Evolutionary conservation across 2,113 vertebrate genomes (phyloP).

Genomic region (Montifringilla adamsi): DNA sequence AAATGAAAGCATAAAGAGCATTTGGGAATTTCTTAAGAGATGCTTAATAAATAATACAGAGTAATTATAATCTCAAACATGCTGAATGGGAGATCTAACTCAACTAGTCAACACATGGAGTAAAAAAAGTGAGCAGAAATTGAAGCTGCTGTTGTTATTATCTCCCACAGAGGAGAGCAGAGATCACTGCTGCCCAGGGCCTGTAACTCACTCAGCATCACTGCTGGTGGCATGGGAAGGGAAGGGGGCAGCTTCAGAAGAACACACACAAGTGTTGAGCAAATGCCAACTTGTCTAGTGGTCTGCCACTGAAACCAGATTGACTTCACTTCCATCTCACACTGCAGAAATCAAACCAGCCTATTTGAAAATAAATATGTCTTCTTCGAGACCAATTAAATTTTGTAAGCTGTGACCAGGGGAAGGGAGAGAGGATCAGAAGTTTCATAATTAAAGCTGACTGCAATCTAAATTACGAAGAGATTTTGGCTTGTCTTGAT

Average conservation of each 20-base stretch:
- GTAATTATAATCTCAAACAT: background rate
- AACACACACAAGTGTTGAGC: background rate
- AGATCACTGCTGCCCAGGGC: fast-evolving
- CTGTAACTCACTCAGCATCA: fast-evolving
- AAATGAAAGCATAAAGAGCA: background rate
- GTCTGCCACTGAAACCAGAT: background rate
- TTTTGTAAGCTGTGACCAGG: background rate
- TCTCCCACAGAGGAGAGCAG: background rate
- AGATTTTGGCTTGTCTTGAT: background rate
- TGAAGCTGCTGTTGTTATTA: background rate
- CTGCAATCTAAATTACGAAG: background rate
- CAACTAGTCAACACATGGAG: background rate
- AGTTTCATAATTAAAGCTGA: background rate
- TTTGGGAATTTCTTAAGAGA: background rate
- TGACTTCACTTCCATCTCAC: background rate
- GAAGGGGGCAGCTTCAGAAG: background rate
- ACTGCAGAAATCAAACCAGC: background rate
- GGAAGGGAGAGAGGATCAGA: background rate
- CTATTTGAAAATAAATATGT: slow-evolving; percentile 1
- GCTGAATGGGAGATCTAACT: background rate
- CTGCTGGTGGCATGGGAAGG: background rate
- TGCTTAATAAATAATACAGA: background rate
- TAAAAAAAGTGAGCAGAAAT: background rate
- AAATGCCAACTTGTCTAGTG: background rate
- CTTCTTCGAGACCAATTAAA: background rate